These are phyloP conservation scores for Onychomys torridus DNA, from an alignment of 2,797 vertebrate genomes.

Conservation along the genomic window DNA sequence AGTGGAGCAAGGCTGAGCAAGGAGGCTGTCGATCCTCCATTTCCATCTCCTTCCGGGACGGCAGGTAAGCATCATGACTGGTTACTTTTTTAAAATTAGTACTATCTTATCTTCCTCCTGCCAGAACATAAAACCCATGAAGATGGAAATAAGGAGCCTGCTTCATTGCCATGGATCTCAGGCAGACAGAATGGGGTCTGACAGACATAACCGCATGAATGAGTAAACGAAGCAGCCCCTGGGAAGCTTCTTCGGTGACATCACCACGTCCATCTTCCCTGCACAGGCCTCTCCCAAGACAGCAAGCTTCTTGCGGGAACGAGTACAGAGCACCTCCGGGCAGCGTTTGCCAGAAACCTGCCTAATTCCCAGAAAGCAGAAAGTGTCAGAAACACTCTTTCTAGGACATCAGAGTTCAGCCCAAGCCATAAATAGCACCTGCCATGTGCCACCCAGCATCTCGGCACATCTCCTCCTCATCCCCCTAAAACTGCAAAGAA, in stretches of 20 bases:
- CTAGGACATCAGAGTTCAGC: conserved; percentile 57
- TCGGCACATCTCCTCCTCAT: not conserved
- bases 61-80: not conserved
- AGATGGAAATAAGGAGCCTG: not conserved
- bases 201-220: not conserved
- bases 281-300: not conserved
- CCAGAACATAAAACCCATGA: not conserved
- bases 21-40: fast-evolving
- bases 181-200: not conserved
- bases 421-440: conserved; percentile 45
- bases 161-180: not conserved
- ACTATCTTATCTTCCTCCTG: not conserved
- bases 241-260: not conserved
- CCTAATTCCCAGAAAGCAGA: conserved; percentile 5
- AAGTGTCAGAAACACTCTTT: conserved; percentile 63
- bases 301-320: not conserved
- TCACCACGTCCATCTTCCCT: not conserved
- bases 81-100: not conserved
- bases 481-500: not conserved
- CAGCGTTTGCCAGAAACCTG: not conserved
- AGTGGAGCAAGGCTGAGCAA: too few relatives aligned
- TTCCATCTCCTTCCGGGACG: not conserved
- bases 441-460: not conserved
- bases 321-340: not conserved
- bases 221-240: not conserved